Evolutionary conservation across 2,888 invertebrate species (phyloP).

Genomic region (Smittia sp.): DNA sequence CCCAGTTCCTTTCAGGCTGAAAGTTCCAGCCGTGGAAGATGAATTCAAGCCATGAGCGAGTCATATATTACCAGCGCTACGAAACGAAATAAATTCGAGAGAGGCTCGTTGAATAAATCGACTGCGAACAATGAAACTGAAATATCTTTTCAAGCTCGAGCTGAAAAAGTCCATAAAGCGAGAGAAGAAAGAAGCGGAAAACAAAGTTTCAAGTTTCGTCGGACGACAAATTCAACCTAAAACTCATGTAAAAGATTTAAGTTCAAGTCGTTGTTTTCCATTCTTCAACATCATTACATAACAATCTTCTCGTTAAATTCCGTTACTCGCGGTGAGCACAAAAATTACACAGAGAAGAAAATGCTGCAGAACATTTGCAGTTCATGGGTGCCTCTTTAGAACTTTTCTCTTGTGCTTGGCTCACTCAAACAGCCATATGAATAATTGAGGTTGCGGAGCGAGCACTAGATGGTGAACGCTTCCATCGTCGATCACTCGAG

Average conservation of each 20-base stretch:
- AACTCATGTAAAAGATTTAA: slow-evolving; percentile 13
- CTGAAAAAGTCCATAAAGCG: neutral
- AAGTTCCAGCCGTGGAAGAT: neutral
- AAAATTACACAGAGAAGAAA: slow-evolving; percentile 8
- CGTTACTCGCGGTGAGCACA: neutral
- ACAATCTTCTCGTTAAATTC: slow-evolving; percentile 14
- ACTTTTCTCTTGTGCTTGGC: neutral
- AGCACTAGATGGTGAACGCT: too few relatives aligned
- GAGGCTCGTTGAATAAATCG: too few relatives aligned
- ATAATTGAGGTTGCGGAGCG: too few relatives aligned
- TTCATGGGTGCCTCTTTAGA: neutral
- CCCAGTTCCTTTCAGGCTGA: too few relatives aligned
- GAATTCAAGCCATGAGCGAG: neutral
- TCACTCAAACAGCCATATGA: too few relatives aligned
- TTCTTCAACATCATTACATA: slow-evolving; percentile 11
- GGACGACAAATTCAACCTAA: neutral
- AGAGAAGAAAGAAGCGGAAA: neutral
- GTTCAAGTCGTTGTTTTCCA: neutral
- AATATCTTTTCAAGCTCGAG: too few relatives aligned
- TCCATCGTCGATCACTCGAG: too few relatives aligned
- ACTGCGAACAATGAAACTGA: too few relatives aligned
- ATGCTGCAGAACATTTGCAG: neutral
- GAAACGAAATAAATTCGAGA: too few relatives aligned
- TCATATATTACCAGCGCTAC: neutral
- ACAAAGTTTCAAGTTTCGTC: neutral